phyloP scores from a whole-genome alignment of 2,797 vertebrate genomes.

The Sebastes diaconus region DNA sequence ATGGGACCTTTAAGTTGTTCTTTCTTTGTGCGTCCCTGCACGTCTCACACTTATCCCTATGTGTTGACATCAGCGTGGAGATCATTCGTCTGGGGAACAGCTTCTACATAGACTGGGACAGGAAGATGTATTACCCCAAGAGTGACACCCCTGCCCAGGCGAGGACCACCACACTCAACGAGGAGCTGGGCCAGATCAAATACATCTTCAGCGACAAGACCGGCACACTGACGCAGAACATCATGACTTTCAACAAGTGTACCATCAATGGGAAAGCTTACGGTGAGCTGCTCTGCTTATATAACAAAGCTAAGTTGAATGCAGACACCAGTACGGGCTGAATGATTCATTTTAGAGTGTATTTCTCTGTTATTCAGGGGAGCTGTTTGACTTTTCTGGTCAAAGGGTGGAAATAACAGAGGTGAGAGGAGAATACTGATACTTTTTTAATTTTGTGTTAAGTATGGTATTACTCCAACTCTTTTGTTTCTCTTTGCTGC shows the following conservation, averaged over 20 bases:
- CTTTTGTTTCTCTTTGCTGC: background rate
- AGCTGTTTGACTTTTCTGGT: slow-evolving; percentile 79
- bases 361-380: slow-evolving; percentile 77
- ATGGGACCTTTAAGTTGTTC: background rate
- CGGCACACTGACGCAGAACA: slow-evolving; percentile 95
- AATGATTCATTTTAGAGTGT: fast-evolving
- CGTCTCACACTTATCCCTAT: background rate
- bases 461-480: background rate
- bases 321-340: fast-evolving
- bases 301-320: fast-evolving
- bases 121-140: slow-evolving; percentile 90
- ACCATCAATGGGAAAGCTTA: slow-evolving; percentile 90
- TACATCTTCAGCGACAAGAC: slow-evolving; percentile 98
- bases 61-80: slow-evolving; percentile 84
- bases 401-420: slow-evolving; percentile 83
- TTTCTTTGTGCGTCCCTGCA: too few species aligned
- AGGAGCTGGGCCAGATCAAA: slow-evolving; percentile 95
- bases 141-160: slow-evolving; percentile 90
- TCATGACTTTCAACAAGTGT: slow-evolving; percentile 95
- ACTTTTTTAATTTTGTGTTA: background rate
- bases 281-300: slow-evolving; percentile 69
- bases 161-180: slow-evolving; percentile 92
- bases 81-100: slow-evolving; percentile 95
- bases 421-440: slow-evolving; percentile 74
- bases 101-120: slow-evolving; percentile 95